Conservation (phyloP, 2,888 invertebrate species). For the Orchesella flavescens region DNA sequence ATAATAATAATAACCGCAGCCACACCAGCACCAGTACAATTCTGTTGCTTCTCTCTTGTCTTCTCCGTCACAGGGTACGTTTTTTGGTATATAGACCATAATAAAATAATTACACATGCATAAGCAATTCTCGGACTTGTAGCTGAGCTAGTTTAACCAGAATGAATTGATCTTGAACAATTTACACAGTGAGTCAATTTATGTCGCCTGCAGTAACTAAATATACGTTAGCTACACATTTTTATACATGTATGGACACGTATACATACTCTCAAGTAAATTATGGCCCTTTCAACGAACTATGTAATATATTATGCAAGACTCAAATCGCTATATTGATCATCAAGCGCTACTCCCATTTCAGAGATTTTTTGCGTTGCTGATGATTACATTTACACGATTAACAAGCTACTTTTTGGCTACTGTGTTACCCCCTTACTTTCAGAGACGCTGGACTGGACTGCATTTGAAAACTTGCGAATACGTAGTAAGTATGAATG, state of each 20-base stretch:
- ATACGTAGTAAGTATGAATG: slow-evolving; percentile 1
- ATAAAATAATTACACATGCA: slow-evolving; percentile 63
- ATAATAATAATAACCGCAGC: slow-evolving; percentile 15
- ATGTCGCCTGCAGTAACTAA: slow-evolving; percentile 28
- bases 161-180: slow-evolving; percentile 63
- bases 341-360: neutral
- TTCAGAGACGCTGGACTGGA: neutral
- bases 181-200: slow-evolving; percentile 55
- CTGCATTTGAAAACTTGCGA: neutral
- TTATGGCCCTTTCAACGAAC: neutral
- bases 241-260: neutral
- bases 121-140: slow-evolving; percentile 49
- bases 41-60: slow-evolving; percentile 5
- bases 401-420: slow-evolving; percentile 21
- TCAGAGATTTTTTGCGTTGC: neutral
- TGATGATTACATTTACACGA: slow-evolving; percentile 18
- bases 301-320: slow-evolving; percentile 4
- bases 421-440: slow-evolving; percentile 24
- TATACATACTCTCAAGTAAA: too few species aligned
- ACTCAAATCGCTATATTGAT: neutral
- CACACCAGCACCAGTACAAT: slow-evolving; percentile 33
- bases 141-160: slow-evolving; percentile 54
- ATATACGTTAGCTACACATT: neutral
- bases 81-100: slow-evolving; percentile 43
- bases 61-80: neutral